Evolutionary conservation across 2,113 vertebrate genomes (phyloP).

Genomic region (Nansenia antarctica): DNA sequence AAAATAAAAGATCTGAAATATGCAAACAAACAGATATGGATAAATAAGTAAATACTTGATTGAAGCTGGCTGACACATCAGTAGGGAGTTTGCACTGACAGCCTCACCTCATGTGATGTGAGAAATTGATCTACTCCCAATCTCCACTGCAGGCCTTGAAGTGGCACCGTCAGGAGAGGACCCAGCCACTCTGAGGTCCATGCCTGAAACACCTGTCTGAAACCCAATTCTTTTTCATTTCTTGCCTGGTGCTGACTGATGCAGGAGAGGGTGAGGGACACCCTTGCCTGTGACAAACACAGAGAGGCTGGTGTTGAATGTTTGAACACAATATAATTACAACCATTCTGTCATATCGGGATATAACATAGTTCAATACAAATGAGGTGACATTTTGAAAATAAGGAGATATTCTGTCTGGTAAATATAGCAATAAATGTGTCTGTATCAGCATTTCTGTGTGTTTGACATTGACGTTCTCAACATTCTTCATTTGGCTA

Average conservation of each 20-base stretch:
- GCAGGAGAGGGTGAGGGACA: slow-evolving; percentile 18
- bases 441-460: too few species aligned
- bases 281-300: slow-evolving; percentile 9
- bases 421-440: too few species aligned
- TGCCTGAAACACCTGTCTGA: slow-evolving; percentile 59
- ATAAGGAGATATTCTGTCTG: too few species aligned
- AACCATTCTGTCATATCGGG: not conserved
- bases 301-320: not conserved
- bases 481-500: too few species aligned
- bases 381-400: too few species aligned
- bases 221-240: slow-evolving; percentile 54
- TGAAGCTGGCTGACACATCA: slow-evolving; percentile 46
- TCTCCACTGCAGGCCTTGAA: slow-evolving; percentile 53
- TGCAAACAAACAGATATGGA: slow-evolving; percentile 56
- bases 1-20: slow-evolving; percentile 39
- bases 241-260: slow-evolving; percentile 30
- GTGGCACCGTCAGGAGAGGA: slow-evolving; percentile 51
- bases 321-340: not conserved
- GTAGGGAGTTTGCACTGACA: slow-evolving; percentile 53
- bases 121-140: slow-evolving; percentile 7
- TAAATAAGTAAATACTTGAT: slow-evolving; percentile 53
- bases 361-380: too few species aligned
- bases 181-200: slow-evolving; percentile 42
- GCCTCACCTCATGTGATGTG: slow-evolving; percentile 31
- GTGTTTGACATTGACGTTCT: too few species aligned